phyloP scores from a whole-genome alignment of 1,140 invertebrate genomes.

The Brachionus manjavacas region DNA sequence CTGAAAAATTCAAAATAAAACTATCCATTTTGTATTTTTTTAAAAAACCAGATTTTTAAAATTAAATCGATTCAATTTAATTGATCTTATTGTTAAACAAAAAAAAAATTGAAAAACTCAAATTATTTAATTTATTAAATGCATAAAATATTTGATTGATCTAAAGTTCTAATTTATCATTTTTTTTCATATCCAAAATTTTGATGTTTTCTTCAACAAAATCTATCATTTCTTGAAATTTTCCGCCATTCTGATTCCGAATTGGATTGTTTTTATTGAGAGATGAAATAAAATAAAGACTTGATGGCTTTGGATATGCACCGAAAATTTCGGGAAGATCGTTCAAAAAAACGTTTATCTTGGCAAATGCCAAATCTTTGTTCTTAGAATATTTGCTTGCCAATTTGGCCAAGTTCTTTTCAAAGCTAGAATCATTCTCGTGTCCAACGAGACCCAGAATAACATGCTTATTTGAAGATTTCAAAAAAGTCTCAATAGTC shows the following conservation, averaged over 20 bases:
- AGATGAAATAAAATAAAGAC: not conserved
- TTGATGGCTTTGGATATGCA: not conserved
- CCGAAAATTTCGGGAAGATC: not conserved
- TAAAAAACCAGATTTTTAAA: not conserved
- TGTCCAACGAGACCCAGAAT: not conserved
- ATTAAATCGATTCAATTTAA: not conserved
- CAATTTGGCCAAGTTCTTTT: not conserved
- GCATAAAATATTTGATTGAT: not conserved
- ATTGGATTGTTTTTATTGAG: not conserved
- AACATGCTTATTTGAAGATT: not conserved
- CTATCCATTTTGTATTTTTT: too few relatives aligned
- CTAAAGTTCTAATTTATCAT: not conserved
- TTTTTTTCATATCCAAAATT: not conserved
- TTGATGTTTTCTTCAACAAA: not conserved
- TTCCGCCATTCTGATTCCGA: not conserved
- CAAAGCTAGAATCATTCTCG: not conserved
- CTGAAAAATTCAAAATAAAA: too few relatives aligned
- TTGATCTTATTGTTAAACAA: not conserved
- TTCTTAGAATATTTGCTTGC: not conserved
- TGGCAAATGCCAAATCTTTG: not conserved
- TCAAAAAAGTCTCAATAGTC: not conserved
- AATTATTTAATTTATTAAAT: not conserved
- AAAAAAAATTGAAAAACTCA: not conserved
- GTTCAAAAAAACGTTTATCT: not conserved
- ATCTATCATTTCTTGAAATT: not conserved